Conservation (phyloP, 2,113 vertebrate species). For the Lepus americanus region DNA sequence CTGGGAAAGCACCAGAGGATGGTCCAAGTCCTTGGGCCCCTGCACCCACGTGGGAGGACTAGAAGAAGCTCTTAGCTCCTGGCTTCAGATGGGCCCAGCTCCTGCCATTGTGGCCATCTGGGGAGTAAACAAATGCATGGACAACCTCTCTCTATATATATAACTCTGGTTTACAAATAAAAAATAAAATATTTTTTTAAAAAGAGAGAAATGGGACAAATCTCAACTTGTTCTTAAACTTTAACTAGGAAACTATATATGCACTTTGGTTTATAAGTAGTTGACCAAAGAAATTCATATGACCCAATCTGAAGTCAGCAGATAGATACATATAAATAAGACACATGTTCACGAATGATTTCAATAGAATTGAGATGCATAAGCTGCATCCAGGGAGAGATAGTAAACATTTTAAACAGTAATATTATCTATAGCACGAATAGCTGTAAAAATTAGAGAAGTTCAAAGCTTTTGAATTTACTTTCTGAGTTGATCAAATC, state of each 20-base stretch:
- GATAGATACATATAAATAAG: neutral
- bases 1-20: no score
- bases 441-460: neutral
- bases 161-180: no score
- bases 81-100: no score
- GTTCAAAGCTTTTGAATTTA: neutral
- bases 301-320: neutral
- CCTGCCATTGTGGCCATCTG: no score
- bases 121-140: no score
- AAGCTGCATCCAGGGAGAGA: neutral
- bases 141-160: no score
- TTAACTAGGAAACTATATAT: neutral
- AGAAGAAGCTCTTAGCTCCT: no score
- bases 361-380: neutral
- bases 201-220: neutral
- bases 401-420: conserved; percentile 1
- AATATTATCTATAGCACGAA: neutral
- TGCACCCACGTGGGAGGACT: no score
- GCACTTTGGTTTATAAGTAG: neutral
- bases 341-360: neutral
- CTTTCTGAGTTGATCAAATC: neutral
- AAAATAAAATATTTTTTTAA: no score
- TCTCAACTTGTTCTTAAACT: neutral
- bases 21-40: no score
- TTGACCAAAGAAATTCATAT: neutral